Base-by-base conservation (phyloP, 1,140 invertebrate genomes). In the Macrotrachela quadricornifera region DNA sequence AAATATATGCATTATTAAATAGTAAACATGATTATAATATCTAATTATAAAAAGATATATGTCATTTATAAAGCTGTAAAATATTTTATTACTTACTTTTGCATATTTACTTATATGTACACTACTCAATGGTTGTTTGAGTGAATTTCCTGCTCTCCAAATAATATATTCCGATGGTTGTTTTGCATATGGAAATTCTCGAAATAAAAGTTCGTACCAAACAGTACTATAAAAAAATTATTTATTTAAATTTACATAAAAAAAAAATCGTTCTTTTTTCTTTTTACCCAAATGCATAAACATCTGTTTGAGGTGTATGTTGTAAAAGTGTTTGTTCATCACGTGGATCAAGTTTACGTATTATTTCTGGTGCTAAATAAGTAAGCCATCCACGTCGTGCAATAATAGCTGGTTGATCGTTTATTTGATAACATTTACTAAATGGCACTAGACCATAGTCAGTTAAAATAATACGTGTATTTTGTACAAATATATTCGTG, bases 401-500 rank as follows among this genome's bases (percentile, higher is more conserved):
- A 6, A 14, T 13, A 42, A 14, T 42, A 6, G 12, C 12, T 14
- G 13, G 41, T 42, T 15, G 41, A 14, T 42, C 13, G 10, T 42
- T 30, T 30, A 30, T 30, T 30, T 8, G 21, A 30, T 30, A 30
- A 30, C 21, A 30, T 30, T 30, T 30, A 30, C 21, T 30, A 4
- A 30, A 30, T 30, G 21, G 21, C 8, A 30, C 94, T 41, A 99
- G 77, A 15, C 92, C 91, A 73, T 96, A 97, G 73, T 99, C 94
- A 15, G 91, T 92, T 63, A 99, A 97, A 50, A 97, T 81, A 59
- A 95, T 86, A 74, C 92, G 94, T 39, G 85, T 87, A 70, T 65
- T 65, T 71, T 95, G 88, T 55, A 96, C 74, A 73, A 97, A 99
- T 60, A 99, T 90, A 71, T 99, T 99, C 73, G 95, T 96, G 51